Evolutionary conservation across 2,113 vertebrate species (phyloP).

Genomic region (Trichechus manatus): DNA sequence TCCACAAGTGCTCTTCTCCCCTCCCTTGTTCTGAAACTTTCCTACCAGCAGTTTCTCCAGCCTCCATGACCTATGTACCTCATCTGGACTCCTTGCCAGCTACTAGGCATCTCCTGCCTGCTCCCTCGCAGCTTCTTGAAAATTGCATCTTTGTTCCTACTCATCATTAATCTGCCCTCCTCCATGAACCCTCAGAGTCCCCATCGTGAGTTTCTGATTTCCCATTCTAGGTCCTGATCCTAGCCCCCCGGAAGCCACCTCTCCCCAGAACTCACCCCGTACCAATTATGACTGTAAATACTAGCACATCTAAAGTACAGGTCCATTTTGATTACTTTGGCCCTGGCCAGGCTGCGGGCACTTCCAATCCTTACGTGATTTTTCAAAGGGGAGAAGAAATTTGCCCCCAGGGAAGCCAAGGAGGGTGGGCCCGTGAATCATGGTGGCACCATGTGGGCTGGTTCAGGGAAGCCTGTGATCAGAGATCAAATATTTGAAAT

Average conservation of each 20-base stretch:
- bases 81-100: neutral
- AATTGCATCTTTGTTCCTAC: neutral
- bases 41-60: neutral
- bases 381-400: conserved; percentile 43
- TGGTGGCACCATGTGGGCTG: neutral
- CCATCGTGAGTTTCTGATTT: neutral
- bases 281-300: neutral
- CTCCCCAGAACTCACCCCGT: neutral
- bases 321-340: neutral
- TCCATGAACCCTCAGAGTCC: neutral
- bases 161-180: neutral
- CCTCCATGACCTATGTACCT: rapidly evolving
- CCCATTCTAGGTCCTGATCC: neutral
- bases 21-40: neutral
- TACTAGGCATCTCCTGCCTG: neutral
- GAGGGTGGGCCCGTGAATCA: neutral
- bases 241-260: neutral
- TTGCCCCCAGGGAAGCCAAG: neutral
- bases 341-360: neutral
- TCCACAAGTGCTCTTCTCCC: rapidly evolving
- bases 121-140: neutral
- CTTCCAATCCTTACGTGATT: neutral
- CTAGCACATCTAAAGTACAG: neutral
- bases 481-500: conserved; percentile 64
- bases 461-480: neutral